Evolutionary conservation across 2,797 vertebrate species (phyloP).

Genomic region (Ptychobarbus kaznakovi): DNA sequence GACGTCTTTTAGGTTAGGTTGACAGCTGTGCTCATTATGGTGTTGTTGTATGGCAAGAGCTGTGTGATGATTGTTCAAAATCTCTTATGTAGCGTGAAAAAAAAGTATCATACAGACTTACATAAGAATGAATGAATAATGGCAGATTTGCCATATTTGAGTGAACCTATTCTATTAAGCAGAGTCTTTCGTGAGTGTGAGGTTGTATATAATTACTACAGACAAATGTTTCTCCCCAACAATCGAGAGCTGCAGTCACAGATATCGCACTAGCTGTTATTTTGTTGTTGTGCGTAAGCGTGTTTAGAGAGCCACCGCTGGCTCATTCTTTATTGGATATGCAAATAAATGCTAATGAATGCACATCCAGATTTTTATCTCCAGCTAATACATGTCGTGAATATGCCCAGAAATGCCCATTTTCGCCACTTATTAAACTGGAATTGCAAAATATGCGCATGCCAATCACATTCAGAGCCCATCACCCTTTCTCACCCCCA

Average conservation of each 20-base stretch:
- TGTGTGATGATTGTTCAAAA: conserved; percentile 8
- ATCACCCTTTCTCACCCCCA: background rate
- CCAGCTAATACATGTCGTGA: conserved; percentile 53
- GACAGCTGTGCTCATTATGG: background rate
- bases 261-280: conserved; percentile 1
- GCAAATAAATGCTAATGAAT: conserved; percentile 62
- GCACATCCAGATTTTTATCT: conserved; percentile 54
- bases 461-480: conserved; percentile 5
- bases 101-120: background rate
- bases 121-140: background rate
- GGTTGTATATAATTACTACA: conserved; percentile 5
- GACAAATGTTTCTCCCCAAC: background rate
- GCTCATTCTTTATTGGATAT: conserved; percentile 47
- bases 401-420: conserved; percentile 52
- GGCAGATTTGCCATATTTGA: background rate
- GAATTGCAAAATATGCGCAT: conserved; percentile 32
- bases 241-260: background rate
- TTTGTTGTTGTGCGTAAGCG: background rate
- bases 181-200: background rate
- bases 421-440: conserved; percentile 42
- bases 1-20: background rate
- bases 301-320: background rate
- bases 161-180: background rate
- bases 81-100: no score
- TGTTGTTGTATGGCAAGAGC: background rate